Base-by-base conservation (phyloP, 2,888 invertebrate genomes). In the Meiosimyza platycephala region DNA sequence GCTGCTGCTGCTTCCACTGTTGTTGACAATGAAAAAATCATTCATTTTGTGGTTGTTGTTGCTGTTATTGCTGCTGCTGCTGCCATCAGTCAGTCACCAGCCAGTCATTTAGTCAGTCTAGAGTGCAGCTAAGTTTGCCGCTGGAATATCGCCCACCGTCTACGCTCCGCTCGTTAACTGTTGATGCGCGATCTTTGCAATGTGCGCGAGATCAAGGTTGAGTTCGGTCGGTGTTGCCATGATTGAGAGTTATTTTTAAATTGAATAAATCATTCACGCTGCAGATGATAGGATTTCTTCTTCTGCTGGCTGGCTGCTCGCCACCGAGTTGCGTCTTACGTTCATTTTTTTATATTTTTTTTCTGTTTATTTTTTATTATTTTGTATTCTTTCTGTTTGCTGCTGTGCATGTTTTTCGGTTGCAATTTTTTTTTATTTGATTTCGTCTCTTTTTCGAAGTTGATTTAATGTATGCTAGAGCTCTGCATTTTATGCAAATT, bases 191-290 rank as follows among this genome's bases (percentile, higher is more conserved):
- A 40, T 60, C 60, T 13, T 60, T 40, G 33, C 33, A 11, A 40
- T 60, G 63, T 11, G 63, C n/a, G n/a, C 51, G 65, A 50, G 65
- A 66, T 66, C 65, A 66, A 66, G 65, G 65, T 66, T 66, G 65
- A 66, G 54, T 54, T 52, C 65, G 65, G 52, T 66, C 52, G 52
- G 65, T 66, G 54, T 66, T 66, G 65, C 65, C 54, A 54, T 50
- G 65, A 66, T 66, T 62, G 47, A 62, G 40, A 40, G 62, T 62
- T 66, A 66, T 66, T 66, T 63, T 63, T 66, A 52, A 52, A 66
- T 66, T 66, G n/a, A 66, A 66, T 66, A 66, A 66, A 66, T 66
- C 51, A 66, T 51, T 52, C 16, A 12, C 65, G 18, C 16, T 50
- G 48, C 22, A 51, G 11, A 18, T 18, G n/a, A 50, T 51, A 51